Conservation (phyloP, 2,888 invertebrate species). For the Harmothoe impar region DNA sequence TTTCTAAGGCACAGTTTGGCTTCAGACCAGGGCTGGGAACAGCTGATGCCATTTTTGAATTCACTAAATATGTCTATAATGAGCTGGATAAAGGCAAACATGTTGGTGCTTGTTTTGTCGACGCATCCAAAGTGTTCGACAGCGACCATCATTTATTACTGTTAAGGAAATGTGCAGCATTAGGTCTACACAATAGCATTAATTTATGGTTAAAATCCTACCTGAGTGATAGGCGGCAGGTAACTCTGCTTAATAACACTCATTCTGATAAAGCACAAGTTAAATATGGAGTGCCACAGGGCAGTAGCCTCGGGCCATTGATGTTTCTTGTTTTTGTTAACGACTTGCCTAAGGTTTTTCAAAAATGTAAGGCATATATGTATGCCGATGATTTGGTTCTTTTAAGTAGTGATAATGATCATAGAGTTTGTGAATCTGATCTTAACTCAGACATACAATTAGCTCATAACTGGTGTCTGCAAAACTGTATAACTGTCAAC, state of each 20-base stretch:
- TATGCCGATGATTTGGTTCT: not conserved
- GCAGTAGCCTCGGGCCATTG: not conserved
- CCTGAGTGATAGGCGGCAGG: not conserved
- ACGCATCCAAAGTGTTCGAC: not conserved
- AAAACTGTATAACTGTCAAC: not conserved
- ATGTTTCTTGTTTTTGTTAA: not conserved
- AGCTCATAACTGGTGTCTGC: not conserved
- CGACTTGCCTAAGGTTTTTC: not conserved
- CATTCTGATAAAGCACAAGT: not conserved
- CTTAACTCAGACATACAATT: not conserved
- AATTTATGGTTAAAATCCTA: not conserved
- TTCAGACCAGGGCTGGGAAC: not conserved
- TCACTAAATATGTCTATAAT: not conserved
- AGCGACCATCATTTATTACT: not conserved
- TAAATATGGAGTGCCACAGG: slow-evolving; percentile 21
- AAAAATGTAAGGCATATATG: not conserved
- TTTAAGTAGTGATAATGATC: not conserved
- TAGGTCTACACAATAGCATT: not conserved
- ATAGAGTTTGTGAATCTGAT: not conserved
- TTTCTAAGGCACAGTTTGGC: not conserved
- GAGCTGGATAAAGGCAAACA: not conserved
- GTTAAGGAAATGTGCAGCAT: not conserved
- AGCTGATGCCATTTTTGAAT: not conserved
- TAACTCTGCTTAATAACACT: not conserved
- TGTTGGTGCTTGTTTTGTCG: not conserved